These are phyloP conservation scores for Camptogramma bilineatum DNA, from an alignment of 2,888 invertebrate species.

Conservation along the genomic window DNA sequence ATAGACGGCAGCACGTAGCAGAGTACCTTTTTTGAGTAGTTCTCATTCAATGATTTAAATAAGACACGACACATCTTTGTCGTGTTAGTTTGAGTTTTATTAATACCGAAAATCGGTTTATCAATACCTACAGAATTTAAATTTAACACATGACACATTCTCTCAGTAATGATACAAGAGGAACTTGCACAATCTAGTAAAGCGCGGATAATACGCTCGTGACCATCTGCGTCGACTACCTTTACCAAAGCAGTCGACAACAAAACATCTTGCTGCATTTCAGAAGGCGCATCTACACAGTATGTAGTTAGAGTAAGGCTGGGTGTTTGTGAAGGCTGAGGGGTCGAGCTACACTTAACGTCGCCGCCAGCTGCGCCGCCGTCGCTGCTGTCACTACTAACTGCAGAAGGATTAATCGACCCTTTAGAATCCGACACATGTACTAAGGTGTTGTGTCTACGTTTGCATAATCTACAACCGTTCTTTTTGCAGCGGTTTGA, in stretches of 20 bases:
- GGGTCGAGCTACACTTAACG: background rate
- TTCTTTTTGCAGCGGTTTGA: constrained; percentile 35
- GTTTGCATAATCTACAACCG: constrained; percentile 31
- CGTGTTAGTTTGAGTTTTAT: constrained; percentile 16
- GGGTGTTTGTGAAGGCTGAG: background rate
- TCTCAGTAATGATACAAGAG: constrained; percentile 14
- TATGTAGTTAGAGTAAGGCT: constrained; percentile 8
- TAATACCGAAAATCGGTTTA: constrained; percentile 12
- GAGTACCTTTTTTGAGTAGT: constrained; percentile 3
- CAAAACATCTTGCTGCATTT: constrained; percentile 14
- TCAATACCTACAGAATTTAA: constrained; percentile 5
- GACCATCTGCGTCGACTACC: constrained; percentile 23
- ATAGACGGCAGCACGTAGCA: constrained; percentile 17
- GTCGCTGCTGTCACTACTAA: background rate
- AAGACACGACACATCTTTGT: constrained; percentile 13
- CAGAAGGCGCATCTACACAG: background rate
- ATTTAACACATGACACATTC: background rate
- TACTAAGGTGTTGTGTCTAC: constrained; percentile 31
- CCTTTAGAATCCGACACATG: constrained; percentile 21
- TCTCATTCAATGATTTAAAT: constrained; percentile 10
- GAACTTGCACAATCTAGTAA: constrained; percentile 26
- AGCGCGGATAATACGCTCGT: constrained; percentile 24
- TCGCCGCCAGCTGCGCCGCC: too few species aligned
- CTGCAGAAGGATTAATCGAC: background rate
- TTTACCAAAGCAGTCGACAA: constrained; percentile 28